These are phyloP conservation scores for Drosophila mayaguana DNA, from an alignment of 2,888 invertebrate genomes.

Conservation along the genomic window DNA sequence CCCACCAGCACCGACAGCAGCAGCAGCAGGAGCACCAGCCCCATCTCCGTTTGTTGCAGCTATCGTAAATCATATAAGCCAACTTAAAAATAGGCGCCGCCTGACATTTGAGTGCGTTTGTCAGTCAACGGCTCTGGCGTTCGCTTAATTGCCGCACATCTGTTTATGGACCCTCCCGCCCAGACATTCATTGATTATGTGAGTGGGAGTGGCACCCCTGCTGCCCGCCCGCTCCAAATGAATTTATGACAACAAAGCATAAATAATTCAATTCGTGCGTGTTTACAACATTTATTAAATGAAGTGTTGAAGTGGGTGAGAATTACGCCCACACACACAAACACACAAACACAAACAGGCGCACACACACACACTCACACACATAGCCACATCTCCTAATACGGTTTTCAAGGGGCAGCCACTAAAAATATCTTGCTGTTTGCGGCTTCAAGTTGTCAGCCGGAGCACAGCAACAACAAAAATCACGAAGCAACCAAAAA, in stretches of 20 bases:
- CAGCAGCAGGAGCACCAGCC: no score
- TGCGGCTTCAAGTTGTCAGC: conserved; percentile 23
- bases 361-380: conserved; percentile 14
- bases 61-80: conserved; percentile 57
- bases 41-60: neutral
- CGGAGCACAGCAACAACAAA: neutral
- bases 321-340: conserved; percentile 43
- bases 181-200: conserved; percentile 2
- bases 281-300: conserved; percentile 65
- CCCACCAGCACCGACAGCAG: no score
- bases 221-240: conserved; percentile 38
- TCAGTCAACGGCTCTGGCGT: conserved; percentile 51
- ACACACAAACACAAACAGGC: neutral
- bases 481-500: conserved; percentile 5
- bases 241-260: conserved; percentile 70
- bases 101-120: conserved; percentile 61
- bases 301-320: conserved; percentile 60
- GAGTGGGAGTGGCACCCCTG: conserved; percentile 15
- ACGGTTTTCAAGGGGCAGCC: conserved; percentile 14
- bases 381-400: neutral
- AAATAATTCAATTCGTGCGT: conserved; percentile 72
- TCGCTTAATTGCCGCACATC: conserved; percentile 52
- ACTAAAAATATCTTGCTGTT: conserved; percentile 31
- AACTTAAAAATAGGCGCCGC: conserved; percentile 67
- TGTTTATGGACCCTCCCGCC: conserved; percentile 12